Evolutionary conservation across 2,113 vertebrate species (phyloP).

Genomic region (Pogona vitticeps): DNA sequence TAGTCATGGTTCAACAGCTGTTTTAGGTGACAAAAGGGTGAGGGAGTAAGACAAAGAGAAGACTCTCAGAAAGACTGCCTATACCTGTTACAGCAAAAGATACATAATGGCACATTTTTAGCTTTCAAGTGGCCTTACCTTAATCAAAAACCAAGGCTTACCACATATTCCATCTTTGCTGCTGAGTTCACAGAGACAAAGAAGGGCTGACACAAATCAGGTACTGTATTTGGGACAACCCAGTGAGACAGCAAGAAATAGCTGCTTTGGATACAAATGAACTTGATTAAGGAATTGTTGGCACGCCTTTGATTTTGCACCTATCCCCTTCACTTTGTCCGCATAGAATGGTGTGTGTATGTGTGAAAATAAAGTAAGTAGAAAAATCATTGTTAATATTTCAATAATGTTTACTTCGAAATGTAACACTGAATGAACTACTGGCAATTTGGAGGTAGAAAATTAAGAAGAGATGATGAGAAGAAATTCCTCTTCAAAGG

Average conservation of each 20-base stretch:
- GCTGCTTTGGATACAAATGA: neutral
- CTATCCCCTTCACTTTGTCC: neutral
- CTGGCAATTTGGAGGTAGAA: neutral
- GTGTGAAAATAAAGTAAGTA: neutral
- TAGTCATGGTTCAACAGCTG: neutral
- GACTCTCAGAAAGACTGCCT: neutral
- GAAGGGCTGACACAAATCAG: neutral
- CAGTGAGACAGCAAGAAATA: neutral
- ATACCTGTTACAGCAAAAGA: neutral
- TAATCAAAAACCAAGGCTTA: neutral
- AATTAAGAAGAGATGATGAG: conserved; percentile 24
- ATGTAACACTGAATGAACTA: neutral
- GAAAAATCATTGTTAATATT: too few species aligned
- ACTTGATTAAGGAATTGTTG: neutral
- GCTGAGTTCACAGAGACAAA: neutral
- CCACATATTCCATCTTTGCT: neutral
- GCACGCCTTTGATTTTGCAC: neutral
- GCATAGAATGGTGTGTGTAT: too few species aligned
- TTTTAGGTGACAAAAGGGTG: neutral
- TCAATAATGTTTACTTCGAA: neutral
- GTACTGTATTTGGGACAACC: neutral
- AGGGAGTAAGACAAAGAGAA: neutral
- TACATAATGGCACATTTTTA: neutral
- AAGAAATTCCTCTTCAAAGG: conserved; percentile 8
- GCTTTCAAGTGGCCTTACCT: neutral